Conservation (phyloP, 2,888 invertebrate genomes). For the Tipula vernalis region DNA sequence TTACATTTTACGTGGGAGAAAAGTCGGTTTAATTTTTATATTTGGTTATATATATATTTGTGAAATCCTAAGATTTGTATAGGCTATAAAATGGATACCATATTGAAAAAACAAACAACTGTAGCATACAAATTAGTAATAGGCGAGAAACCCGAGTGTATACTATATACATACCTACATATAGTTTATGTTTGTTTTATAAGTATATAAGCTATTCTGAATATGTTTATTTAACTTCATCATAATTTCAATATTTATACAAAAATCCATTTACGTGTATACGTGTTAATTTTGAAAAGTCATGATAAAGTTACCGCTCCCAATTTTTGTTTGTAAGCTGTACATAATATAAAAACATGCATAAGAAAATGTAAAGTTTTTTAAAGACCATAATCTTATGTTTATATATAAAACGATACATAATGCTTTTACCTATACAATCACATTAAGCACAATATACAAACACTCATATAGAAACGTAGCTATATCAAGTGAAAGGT, state of each 20-base stretch:
- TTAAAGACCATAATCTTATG: not conserved
- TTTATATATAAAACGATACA: not conserved
- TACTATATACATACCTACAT: not conserved
- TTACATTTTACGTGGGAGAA: not conserved
- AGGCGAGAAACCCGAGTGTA: not conserved
- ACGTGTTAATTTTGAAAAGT: not conserved
- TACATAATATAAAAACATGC: not conserved
- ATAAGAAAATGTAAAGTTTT: not conserved
- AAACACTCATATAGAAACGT: not conserved
- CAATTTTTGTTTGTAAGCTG: not conserved
- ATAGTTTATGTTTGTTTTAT: not conserved
- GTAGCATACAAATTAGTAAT: not conserved
- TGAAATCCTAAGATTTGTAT: not conserved
- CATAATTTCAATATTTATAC: not conserved
- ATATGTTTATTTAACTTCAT: not conserved
- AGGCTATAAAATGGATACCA: not conserved
- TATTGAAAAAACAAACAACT: not conserved
- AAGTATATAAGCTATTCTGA: not conserved
- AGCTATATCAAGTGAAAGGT: not conserved
- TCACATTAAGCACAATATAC: not conserved
- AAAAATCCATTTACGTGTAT: not conserved
- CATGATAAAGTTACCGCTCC: not conserved
- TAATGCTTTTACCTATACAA: not conserved
- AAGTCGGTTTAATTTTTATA: not conserved
- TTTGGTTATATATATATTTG: not conserved